Evolutionary conservation across 2,888 invertebrate genomes (phyloP), one percentile per base, ranked within the genome.

Genomic region (Zeuzera pyrina): DNA sequence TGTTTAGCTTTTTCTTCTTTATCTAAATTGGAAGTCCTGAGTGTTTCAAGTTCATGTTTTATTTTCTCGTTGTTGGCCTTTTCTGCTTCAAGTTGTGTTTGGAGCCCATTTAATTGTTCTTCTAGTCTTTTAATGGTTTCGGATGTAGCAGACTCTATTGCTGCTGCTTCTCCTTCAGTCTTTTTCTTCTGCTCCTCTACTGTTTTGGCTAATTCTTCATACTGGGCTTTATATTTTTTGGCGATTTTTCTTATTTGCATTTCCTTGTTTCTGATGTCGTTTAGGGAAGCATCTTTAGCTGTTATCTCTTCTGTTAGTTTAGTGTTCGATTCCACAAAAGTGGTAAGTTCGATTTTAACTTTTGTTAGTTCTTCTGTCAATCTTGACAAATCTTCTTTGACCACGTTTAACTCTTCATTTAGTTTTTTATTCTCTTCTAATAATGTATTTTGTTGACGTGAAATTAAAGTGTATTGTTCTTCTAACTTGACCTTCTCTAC

Each of bases 221-320:
- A 94, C 47, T 92, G 92, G 6, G 88, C 90, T 68, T 96, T 97
- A 64, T 97, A 97, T 55, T 95, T 95, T 54, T 95, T 93, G 3
- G 96, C 97, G 45, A 97, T 94, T 64, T 93, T 95, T 46, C 93
- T 88, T 22, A 94, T 89, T 61, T 91, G 89, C 42, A 88, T 72
- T 63, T 90, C 90, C 47, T 90, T 90, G 50, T 87, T 90, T 41
- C 86, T 86, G 10, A 89, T 87, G 44, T 92, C 91, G 23, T 85
- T 86, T 8, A 92, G 71, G 13, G 87, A 77, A 1, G 86, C 87
- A 43, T 91, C 91, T 58, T 91, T 92, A 11, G 77, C 84, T 3
- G 86, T 76, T 3, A 90, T 55, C 30, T 91, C 91, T 52, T 91
- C 90, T 12, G 84, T 85, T 8, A 91, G 55, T 51, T 88, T 88